Evolutionary conservation across 2,797 vertebrate genomes (phyloP).

Genomic region (Australoheros facetus): DNA sequence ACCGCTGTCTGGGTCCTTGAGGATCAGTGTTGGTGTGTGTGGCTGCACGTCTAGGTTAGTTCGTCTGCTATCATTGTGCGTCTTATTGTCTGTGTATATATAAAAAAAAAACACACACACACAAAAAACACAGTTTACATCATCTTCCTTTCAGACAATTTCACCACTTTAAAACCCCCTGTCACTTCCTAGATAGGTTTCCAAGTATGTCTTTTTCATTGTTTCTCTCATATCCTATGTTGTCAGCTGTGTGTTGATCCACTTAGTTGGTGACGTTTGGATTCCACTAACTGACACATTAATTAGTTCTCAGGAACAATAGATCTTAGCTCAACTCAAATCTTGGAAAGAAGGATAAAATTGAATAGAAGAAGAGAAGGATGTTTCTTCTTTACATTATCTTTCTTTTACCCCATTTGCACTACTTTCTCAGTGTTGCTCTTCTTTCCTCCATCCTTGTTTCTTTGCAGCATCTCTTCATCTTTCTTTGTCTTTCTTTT

Average conservation of each 20-base stretch:
- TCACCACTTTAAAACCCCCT: not conserved
- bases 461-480: not conserved
- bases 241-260: conserved; percentile 35
- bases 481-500: not conserved
- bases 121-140: not conserved
- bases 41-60: not conserved
- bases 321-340: conserved; percentile 53
- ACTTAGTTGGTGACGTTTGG: conserved; percentile 48
- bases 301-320: conserved; percentile 49
- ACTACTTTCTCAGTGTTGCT: not conserved
- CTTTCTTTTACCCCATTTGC: not conserved
- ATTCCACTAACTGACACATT: conserved; percentile 35
- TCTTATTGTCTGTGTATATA: not conserved
- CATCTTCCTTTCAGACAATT: not conserved
- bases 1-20: conserved; percentile 11
- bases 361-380: conserved; percentile 2
- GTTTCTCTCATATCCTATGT: conserved; percentile 25
- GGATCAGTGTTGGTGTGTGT: not conserved
- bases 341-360: conserved; percentile 9
- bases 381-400: not conserved
- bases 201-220: not conserved
- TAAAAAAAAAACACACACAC: no score
- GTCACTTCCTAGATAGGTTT: conserved; percentile 19
- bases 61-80: not conserved
- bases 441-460: not conserved